These are phyloP conservation scores for Sesia apiformis DNA, from an alignment of 2,888 invertebrate species.

Conservation along the genomic window DNA sequence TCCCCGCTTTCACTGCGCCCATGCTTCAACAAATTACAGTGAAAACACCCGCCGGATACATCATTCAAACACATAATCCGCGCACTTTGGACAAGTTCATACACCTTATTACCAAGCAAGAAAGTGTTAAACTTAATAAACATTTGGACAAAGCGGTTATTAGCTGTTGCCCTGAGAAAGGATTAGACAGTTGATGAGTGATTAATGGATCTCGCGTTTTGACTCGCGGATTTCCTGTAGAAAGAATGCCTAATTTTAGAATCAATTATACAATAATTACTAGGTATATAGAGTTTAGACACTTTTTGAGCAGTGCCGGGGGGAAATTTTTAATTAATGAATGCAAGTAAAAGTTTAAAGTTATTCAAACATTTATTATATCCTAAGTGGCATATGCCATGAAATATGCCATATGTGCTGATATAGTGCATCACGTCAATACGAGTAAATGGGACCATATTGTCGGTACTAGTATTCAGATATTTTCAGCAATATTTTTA, in stretches of 20 bases:
- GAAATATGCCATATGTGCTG: too few relatives aligned
- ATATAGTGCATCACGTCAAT: too few relatives aligned
- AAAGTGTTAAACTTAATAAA: not conserved
- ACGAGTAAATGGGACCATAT: too few relatives aligned
- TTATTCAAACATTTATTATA: too few relatives aligned
- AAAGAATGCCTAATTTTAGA: slow-evolving; percentile 9
- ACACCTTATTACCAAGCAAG: not conserved
- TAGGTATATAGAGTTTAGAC: too few relatives aligned
- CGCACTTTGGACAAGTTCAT: not conserved
- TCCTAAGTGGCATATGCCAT: too few relatives aligned
- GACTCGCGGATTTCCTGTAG: slow-evolving; percentile 27
- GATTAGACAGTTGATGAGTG: slow-evolving; percentile 10
- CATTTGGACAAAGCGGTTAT: not conserved
- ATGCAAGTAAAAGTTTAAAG: too few relatives aligned
- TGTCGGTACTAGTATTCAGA: too few relatives aligned
- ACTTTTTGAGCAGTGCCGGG: too few relatives aligned
- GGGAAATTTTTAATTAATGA: too few relatives aligned
- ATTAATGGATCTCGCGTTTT: slow-evolving; percentile 21
- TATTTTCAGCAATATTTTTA: too few relatives aligned
- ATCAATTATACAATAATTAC: not conserved
- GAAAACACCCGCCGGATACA: slow-evolving; percentile 20
- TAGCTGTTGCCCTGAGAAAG: not conserved
- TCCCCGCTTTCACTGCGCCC: slow-evolving; percentile 19
- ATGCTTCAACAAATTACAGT: slow-evolving; percentile 7
- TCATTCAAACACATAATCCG: slow-evolving; percentile 12